These are phyloP conservation scores for Lepidurus arcticus DNA, from an alignment of 1,140 invertebrate species.

Conservation along the genomic window DNA sequence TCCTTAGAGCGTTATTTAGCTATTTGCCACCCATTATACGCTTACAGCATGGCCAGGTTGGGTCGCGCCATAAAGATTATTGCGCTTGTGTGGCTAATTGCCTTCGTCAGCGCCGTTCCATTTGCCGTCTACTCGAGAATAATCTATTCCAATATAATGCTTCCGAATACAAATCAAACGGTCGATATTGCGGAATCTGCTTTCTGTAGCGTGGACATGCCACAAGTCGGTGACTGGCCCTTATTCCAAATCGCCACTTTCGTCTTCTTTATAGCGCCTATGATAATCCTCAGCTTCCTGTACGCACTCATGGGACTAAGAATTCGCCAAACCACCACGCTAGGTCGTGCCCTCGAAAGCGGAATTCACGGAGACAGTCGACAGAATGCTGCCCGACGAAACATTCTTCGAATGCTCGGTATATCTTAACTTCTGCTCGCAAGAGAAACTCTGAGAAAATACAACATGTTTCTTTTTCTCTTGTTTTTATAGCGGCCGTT, in stretches of 20 bases:
- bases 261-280: slow-evolving; percentile 76
- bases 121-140: slow-evolving; percentile 55
- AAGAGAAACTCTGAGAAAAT: background rate
- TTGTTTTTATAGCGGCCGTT: slow-evolving; percentile 70
- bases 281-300: slow-evolving; percentile 66
- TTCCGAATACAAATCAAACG: slow-evolving; percentile 35
- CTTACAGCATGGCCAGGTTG: slow-evolving; percentile 68
- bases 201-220: slow-evolving; percentile 64
- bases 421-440: slow-evolving; percentile 42
- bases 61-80: slow-evolving; percentile 75
- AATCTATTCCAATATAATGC: slow-evolving; percentile 36
- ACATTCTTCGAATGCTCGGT: slow-evolving; percentile 77
- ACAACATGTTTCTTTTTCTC: slow-evolving; percentile 23
- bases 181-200: slow-evolving; percentile 58
- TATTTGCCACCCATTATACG: slow-evolving; percentile 79
- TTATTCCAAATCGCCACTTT: slow-evolving; percentile 73
- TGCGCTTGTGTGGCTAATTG: slow-evolving; percentile 66
- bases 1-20: slow-evolving; percentile 80
- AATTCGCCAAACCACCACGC: slow-evolving; percentile 40
- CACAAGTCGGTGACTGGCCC: slow-evolving; percentile 52
- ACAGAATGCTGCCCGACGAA: slow-evolving; percentile 52
- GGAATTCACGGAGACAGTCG: slow-evolving; percentile 33
- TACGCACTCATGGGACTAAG: slow-evolving; percentile 69
- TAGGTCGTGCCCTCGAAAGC: slow-evolving; percentile 36
- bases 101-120: slow-evolving; percentile 68